Conservation (phyloP, 2,113 vertebrate species). For the Oxygymnocypris stewartii region DNA sequence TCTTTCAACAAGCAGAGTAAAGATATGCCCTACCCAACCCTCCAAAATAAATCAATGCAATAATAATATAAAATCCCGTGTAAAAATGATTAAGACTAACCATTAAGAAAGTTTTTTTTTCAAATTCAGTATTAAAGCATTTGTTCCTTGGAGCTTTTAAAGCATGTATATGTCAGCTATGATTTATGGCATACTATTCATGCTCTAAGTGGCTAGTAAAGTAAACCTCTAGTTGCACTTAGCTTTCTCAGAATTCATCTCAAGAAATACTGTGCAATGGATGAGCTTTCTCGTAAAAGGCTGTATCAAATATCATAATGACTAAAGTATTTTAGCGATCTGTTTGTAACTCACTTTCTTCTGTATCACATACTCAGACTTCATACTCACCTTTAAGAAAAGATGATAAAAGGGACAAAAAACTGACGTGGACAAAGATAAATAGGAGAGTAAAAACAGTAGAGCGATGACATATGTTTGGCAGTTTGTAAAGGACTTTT, state of each 20-base stretch:
- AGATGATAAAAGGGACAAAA: neutral
- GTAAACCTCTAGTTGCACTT: slow-evolving; percentile 29
- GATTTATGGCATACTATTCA: slow-evolving; percentile 27
- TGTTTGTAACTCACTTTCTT: slow-evolving; percentile 8
- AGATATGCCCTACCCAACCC: neutral
- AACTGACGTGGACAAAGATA: slow-evolving; percentile 29
- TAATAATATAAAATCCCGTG: neutral
- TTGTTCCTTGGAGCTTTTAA: slow-evolving; percentile 24
- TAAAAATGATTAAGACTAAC: neutral
- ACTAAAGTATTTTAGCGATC: slow-evolving; percentile 34
- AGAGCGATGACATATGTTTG: slow-evolving; percentile 38
- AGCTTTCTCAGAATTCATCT: slow-evolving; percentile 22
- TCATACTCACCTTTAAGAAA: slow-evolving; percentile 5
- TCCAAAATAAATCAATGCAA: neutral
- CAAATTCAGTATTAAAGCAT: slow-evolving; percentile 1
- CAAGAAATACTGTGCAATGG: slow-evolving; percentile 35
- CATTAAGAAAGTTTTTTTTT: neutral
- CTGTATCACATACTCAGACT: slow-evolving; percentile 18
- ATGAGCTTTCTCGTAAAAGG: slow-evolving; percentile 21
- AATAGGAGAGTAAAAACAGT: neutral
- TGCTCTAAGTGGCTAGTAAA: slow-evolving; percentile 39
- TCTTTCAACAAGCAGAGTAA: neutral
- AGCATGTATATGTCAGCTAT: slow-evolving; percentile 33
- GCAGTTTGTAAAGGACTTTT: slow-evolving; percentile 5
- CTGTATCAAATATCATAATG: slow-evolving; percentile 32